A percentile compares a stretch with the other conserved stretches of the same genome.
These are phyloP conservation scores for Acanthiza pusilla DNA, from an alignment of 2,797 vertebrate genomes.

Conservation along the genomic window DNA sequence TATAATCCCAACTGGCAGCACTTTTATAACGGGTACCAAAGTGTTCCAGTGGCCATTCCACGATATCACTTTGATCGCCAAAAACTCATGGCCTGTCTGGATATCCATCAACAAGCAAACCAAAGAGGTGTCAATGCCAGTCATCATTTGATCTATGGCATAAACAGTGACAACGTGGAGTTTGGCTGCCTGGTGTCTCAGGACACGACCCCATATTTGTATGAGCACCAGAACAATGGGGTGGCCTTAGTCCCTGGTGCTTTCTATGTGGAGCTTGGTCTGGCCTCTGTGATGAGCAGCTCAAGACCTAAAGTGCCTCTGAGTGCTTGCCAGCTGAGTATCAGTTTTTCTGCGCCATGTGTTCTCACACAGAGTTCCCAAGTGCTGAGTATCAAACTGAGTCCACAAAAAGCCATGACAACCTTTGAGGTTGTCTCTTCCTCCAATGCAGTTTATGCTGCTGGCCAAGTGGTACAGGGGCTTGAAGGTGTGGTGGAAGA, in stretches of 20 bases:
- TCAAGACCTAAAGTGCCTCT: conserved; percentile 72
- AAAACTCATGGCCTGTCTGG: conserved; percentile 72
- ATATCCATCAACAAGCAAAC: conserved; percentile 22
- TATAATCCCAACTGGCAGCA: conserved; percentile 75
- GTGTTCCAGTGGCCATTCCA: conserved; percentile 72
- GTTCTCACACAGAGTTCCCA: conserved; percentile 72
- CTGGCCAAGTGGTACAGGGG: conserved; percentile 69
- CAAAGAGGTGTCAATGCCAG: not conserved
- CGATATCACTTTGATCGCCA: conserved; percentile 81
- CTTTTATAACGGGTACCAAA: conserved; percentile 76
- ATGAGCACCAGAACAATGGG: conserved; percentile 82
- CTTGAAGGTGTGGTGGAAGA: conserved; percentile 66
- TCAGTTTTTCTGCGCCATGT: conserved; percentile 78
- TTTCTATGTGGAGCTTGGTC: conserved; percentile 82
- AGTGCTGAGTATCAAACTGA: conserved; percentile 74
- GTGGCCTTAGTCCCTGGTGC: conserved; percentile 81
- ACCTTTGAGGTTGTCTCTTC: conserved; percentile 78
- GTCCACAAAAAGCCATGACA: conserved; percentile 35
- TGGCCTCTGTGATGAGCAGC: conserved; percentile 74
- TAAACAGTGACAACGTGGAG: conserved; percentile 52
- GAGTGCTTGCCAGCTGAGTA: conserved; percentile 72
- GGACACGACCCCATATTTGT: conserved; percentile 70
- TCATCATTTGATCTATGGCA: conserved; percentile 66
- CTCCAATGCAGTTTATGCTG: conserved; percentile 71
- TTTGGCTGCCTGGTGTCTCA: conserved; percentile 73